Evolutionary conservation across 2,888 invertebrate genomes (phyloP).

Genomic region (Cotesia congregata): DNA sequence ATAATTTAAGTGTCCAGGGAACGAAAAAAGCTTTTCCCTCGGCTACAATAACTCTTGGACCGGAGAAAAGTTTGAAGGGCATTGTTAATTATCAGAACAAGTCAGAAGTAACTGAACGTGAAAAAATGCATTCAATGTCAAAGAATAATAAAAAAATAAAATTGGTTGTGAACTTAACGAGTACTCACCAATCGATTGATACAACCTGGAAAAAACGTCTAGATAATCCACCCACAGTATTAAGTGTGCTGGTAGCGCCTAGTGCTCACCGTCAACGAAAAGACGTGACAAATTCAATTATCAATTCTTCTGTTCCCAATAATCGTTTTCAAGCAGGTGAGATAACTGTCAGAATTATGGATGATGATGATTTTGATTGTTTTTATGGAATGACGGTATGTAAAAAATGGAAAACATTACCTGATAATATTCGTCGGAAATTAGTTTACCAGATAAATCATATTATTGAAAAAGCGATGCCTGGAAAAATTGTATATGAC

Average conservation of each 20-base stretch:
- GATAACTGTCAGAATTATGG: not conserved
- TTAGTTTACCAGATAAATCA: constrained; percentile 26
- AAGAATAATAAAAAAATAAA: not conserved
- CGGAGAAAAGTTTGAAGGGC: not conserved
- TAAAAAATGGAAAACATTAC: constrained; percentile 13
- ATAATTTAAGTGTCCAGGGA: not conserved
- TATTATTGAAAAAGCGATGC: constrained; percentile 18
- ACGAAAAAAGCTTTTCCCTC: not conserved
- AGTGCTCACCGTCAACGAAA: constrained; percentile 7
- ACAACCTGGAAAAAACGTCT: constrained; percentile 20
- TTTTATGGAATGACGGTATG: constrained; percentile 10
- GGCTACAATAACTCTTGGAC: constrained; percentile 1
- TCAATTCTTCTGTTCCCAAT: constrained; percentile 12
- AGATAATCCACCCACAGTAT: not conserved
- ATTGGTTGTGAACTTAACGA: not conserved
- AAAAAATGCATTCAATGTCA: not conserved
- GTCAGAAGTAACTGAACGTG: not conserved
- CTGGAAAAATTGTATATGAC: not conserved
- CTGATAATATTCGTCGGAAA: not conserved
- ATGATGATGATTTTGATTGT: constrained; percentile 10
- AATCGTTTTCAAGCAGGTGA: not conserved
- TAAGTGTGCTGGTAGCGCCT: not conserved
- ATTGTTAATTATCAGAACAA: not conserved
- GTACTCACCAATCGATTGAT: not conserved
- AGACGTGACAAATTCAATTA: not conserved